Evolutionary conservation across 2,797 vertebrate species (phyloP).

Genomic region (Denticeps clupeoides): DNA sequence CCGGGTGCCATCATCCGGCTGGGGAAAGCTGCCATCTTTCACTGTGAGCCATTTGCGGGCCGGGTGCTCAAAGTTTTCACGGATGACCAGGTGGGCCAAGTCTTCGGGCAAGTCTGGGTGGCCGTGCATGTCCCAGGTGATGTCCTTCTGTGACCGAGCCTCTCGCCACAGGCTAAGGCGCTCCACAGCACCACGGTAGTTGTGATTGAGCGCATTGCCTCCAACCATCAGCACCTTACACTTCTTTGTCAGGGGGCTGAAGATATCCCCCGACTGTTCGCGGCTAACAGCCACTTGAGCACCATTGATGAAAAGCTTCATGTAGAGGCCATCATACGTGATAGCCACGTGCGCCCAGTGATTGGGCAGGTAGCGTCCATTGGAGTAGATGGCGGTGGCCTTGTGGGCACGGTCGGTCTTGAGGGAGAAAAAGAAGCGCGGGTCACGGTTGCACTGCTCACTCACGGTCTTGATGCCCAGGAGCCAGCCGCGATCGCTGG

Average conservation of each 20-base stretch:
- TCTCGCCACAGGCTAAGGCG: conserved; percentile 81
- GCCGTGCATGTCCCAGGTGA: conserved; percentile 77
- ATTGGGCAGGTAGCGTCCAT: conserved; percentile 76
- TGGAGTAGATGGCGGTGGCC: conserved; percentile 80
- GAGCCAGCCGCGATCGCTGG: conserved; percentile 92
- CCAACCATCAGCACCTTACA: conserved; percentile 96
- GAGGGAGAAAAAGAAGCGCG: conserved; percentile 94
- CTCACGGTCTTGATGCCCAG: conserved; percentile 88
- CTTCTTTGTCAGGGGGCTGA: conserved; percentile 86
- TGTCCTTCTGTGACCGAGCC: conserved; percentile 77
- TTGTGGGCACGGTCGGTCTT: conserved; percentile 96
- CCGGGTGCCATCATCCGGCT: conserved; percentile 54
- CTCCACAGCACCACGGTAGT: conserved; percentile 83
- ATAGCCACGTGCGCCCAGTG: conserved; percentile 86
- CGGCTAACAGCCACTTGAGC: conserved; percentile 86
- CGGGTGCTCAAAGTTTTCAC: conserved; percentile 83
- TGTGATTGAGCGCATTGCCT: conserved; percentile 83
- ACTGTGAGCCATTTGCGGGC: conserved; percentile 73
- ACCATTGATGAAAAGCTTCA: conserved; percentile 91
- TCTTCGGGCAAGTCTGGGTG: conserved; percentile 57
- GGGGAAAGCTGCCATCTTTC: conserved; percentile 72
- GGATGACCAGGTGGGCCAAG: conserved; percentile 82
- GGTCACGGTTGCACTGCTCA: conserved; percentile 85
- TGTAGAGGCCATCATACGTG: conserved; percentile 80
- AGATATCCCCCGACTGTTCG: conserved; percentile 87